Percentiles rank a stretch among this genome's conserved stretches.
phyloP scores from a whole-genome alignment of 2,113 vertebrate genomes.

The Bostrychus sinensis region DNA sequence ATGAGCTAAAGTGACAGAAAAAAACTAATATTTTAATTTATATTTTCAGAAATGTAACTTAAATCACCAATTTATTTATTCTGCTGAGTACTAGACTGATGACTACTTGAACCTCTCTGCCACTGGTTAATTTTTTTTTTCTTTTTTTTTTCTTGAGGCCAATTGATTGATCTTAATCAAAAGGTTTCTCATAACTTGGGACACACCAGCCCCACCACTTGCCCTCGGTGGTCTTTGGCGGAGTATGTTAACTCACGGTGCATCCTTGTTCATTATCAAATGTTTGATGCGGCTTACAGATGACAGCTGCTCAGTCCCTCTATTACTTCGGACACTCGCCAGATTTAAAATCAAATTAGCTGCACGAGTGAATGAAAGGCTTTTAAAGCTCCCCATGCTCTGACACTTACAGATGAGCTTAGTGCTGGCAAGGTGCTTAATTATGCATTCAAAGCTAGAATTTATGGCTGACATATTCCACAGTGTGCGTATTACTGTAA shows the following conservation, averaged over 20 bases:
- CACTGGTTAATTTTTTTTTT: no score
- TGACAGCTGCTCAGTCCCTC: constrained; percentile 53
- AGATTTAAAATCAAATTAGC: constrained; percentile 73
- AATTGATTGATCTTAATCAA: no score
- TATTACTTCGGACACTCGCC: constrained; percentile 52
- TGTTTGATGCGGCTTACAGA: constrained; percentile 48
- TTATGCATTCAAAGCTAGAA: constrained; percentile 36
- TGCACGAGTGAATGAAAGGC: constrained; percentile 56
- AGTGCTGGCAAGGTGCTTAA: constrained; percentile 18
- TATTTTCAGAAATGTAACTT: no score
- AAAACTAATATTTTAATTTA: no score
- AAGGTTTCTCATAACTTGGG: background rate
- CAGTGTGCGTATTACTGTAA: background rate
- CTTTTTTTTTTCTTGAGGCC: constrained; percentile 14
- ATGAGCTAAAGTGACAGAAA: no score
- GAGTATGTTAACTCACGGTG: constrained; percentile 21
- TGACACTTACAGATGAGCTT: constrained; percentile 7
- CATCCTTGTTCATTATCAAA: constrained; percentile 48
- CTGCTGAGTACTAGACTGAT: no score
- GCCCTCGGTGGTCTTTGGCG: background rate
- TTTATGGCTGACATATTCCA: constrained; percentile 18
- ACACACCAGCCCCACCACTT: background rate
- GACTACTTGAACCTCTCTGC: no score
- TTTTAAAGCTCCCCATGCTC: constrained; percentile 38
- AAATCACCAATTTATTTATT: no score